Percentiles rank a stretch among this genome's conserved stretches.
These are phyloP conservation scores for Plestiodon gilberti DNA, from an alignment of 2,113 vertebrate species.

Conservation along the genomic window DNA sequence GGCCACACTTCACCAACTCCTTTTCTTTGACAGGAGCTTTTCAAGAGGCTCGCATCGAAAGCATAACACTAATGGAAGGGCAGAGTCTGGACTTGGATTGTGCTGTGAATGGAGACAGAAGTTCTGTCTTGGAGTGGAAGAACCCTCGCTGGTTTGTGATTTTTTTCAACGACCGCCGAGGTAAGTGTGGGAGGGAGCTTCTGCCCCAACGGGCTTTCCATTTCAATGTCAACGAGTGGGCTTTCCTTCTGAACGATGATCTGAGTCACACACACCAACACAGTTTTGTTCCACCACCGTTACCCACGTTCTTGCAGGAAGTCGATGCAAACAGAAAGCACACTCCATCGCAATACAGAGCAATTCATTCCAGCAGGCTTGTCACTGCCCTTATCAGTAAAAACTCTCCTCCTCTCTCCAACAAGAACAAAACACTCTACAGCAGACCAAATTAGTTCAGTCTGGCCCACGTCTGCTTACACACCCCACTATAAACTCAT, in stretches of 20 bases:
- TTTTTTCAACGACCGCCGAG: conserved; percentile 41
- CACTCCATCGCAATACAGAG: not conserved
- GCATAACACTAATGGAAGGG: conserved; percentile 49
- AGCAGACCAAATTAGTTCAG: not conserved
- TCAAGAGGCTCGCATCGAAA: conserved; percentile 1
- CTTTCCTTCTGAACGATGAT: not conserved
- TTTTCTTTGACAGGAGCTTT: conserved; percentile 48
- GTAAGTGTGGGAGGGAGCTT: conserved; percentile 44
- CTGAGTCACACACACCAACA: conserved; percentile 7
- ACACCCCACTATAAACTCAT: not conserved
- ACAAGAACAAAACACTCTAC: not conserved
- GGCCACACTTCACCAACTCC: not conserved
- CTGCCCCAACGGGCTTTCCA: not conserved
- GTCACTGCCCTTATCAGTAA: not conserved
- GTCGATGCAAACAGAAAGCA: conserved; percentile 16
- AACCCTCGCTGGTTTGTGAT: conserved; percentile 40
- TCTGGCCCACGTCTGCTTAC: not conserved
- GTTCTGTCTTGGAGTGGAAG: conserved; percentile 48
- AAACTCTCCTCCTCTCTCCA: not conserved
- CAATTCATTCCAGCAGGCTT: not conserved
- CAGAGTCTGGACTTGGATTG: conserved; percentile 40
- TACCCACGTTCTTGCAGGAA: conserved; percentile 19
- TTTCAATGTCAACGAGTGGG: accelerated
- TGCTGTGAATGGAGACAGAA: accelerated
- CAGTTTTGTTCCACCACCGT: accelerated